Conservation (phyloP, 2,888 invertebrate genomes). For the Psococerastis gibbosa region DNA sequence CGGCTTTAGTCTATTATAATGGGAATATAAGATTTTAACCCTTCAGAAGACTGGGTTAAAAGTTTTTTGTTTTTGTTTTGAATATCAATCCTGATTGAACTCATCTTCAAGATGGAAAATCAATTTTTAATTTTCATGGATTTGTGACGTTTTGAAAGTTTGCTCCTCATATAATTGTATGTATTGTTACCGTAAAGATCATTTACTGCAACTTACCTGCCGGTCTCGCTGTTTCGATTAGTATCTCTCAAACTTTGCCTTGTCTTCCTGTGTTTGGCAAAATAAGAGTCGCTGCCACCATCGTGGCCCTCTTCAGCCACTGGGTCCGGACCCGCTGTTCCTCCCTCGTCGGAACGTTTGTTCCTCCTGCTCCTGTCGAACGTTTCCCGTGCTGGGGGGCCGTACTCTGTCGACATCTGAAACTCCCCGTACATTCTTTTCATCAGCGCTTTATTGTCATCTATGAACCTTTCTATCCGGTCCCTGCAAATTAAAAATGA, state of each 20-base stretch:
- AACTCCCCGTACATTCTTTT: constrained; percentile 89
- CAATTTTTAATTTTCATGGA: too few relatives aligned
- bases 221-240: constrained; percentile 33
- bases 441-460: constrained; percentile 85
- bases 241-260: constrained; percentile 32
- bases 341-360: constrained; percentile 16
- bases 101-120: too few relatives aligned
- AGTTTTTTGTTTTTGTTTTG: too few relatives aligned
- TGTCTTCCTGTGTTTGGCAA: constrained; percentile 32
- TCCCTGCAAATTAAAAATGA: constrained; percentile 40
- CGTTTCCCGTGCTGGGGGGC: constrained; percentile 29
- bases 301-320: constrained; percentile 16
- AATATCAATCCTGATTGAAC: too few relatives aligned
- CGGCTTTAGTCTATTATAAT: too few relatives aligned
- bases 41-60: too few relatives aligned
- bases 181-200: too few relatives aligned
- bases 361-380: constrained; percentile 13
- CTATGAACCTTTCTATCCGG: constrained; percentile 77
- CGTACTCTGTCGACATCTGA: constrained; percentile 37
- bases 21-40: too few relatives aligned
- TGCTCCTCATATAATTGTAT: too few relatives aligned
- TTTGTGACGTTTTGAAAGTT: too few relatives aligned
- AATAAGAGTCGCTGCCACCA: constrained; percentile 28
- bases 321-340: constrained; percentile 18
- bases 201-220: constrained; percentile 32